phyloP scores from a whole-genome alignment of 2,888 invertebrate genomes.

The Scaeva pyrastri region DNA sequence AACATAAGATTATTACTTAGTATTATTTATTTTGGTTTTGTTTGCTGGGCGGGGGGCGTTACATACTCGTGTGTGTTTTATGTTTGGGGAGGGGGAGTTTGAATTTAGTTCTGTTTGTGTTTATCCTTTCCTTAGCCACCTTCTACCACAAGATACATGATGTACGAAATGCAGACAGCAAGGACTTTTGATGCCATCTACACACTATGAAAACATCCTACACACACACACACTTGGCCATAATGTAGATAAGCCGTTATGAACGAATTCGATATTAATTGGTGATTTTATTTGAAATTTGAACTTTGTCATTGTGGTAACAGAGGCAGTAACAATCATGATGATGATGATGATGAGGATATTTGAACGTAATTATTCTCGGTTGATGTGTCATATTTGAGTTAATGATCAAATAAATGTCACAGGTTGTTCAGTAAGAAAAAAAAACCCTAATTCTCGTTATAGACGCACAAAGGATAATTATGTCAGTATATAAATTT shows the following conservation, averaged over 20 bases:
- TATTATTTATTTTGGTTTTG: slow-evolving; percentile 68
- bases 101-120: slow-evolving; percentile 29
- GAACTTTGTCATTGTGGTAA: slow-evolving; percentile 49
- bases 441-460: slow-evolving; percentile 22
- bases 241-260: background rate
- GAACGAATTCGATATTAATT: slow-evolving; percentile 59
- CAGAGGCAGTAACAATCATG: background rate
- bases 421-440: slow-evolving; percentile 49
- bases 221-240: background rate
- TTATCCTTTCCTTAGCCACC: slow-evolving; percentile 13
- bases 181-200: slow-evolving; percentile 28
- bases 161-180: slow-evolving; percentile 9
- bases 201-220: too few species aligned
- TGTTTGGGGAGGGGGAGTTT: background rate
- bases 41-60: slow-evolving; percentile 57
- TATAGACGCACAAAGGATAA: slow-evolving; percentile 17
- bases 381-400: slow-evolving; percentile 44
- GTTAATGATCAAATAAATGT: slow-evolving; percentile 39
- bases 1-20: slow-evolving; percentile 73
- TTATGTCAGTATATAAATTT: background rate
- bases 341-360: background rate
- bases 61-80: slow-evolving; percentile 49
- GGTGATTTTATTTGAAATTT: slow-evolving; percentile 70
- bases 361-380: slow-evolving; percentile 45
- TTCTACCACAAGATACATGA: background rate